Evolutionary conservation across 2,797 vertebrate species (phyloP).

Genomic region (Coccyzus lansbergi): DNA sequence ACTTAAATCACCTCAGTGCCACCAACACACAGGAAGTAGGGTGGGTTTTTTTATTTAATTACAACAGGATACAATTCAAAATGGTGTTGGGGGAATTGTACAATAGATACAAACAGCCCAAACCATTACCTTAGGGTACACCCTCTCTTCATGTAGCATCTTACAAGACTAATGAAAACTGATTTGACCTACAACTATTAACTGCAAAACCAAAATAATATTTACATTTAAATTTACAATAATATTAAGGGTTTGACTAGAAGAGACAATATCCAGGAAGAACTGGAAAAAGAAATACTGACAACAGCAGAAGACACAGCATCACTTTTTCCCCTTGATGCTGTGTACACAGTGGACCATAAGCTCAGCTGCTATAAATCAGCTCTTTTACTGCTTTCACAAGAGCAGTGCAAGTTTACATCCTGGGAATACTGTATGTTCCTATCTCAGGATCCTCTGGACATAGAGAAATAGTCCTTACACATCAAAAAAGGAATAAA

Average conservation of each 20-base stretch:
- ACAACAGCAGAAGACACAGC: conserved; percentile 23
- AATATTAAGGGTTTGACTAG: conserved; percentile 10
- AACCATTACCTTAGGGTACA: conserved; percentile 63
- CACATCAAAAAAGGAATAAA: background rate
- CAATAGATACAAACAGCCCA: conserved; percentile 63
- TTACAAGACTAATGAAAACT: conserved; percentile 63
- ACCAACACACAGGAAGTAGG: conserved; percentile 65
- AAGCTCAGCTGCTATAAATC: conserved; percentile 26
- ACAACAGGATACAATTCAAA: conserved; percentile 62
- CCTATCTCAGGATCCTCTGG: background rate
- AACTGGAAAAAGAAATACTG: background rate
- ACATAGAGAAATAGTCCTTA: background rate
- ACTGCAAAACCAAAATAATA: conserved; percentile 40
- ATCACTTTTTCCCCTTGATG: background rate
- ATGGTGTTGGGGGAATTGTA: conserved; percentile 43
- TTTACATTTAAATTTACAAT: conserved; percentile 63
- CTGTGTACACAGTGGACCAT: background rate
- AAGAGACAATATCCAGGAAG: conserved; percentile 32
- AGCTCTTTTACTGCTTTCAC: background rate
- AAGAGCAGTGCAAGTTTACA: background rate
- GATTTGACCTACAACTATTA: conserved; percentile 64
- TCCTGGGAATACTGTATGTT: background rate
- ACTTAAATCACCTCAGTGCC: conserved; percentile 59
- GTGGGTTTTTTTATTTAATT: conserved; percentile 57
- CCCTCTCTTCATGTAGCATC: conserved; percentile 34